Evolutionary conservation across 1,140 invertebrate species (phyloP).

Genomic region (Drosophila aff.): DNA sequence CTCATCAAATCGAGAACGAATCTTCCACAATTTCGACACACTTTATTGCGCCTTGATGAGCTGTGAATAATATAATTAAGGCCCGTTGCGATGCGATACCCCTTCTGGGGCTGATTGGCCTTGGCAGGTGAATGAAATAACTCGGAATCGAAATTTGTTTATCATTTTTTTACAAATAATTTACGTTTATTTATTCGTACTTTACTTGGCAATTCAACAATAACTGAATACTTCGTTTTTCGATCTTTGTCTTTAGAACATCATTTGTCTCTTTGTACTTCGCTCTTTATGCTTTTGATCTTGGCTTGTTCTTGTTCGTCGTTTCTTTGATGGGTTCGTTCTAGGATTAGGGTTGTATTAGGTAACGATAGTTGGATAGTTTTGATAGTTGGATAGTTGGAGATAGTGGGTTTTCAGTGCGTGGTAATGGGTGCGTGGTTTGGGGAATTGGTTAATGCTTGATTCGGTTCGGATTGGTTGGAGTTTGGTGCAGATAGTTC

Average conservation of each 20-base stretch:
- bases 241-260: slow-evolving; percentile 62
- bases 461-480: slow-evolving; percentile 36
- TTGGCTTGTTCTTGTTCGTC: slow-evolving; percentile 44
- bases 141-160: slow-evolving; percentile 42
- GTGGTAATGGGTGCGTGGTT: slow-evolving; percentile 55
- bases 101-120: slow-evolving; percentile 37
- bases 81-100: slow-evolving; percentile 39
- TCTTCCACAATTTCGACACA: slow-evolving; percentile 67
- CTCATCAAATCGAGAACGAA: slow-evolving; percentile 66
- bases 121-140: slow-evolving; percentile 67
- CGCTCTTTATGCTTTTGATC: slow-evolving; percentile 66
- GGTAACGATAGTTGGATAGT: slow-evolving; percentile 62
- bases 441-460: slow-evolving; percentile 64
- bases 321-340: slow-evolving; percentile 55
- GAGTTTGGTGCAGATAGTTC: slow-evolving; percentile 37
- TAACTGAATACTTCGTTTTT: slow-evolving; percentile 68
- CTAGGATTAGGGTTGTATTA: slow-evolving; percentile 44
- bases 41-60: slow-evolving; percentile 70
- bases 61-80: slow-evolving; percentile 78
- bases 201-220: slow-evolving; percentile 72
- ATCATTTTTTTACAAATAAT: slow-evolving; percentile 75
- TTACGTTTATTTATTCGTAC: slow-evolving; percentile 75
- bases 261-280: slow-evolving; percentile 83
- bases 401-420: slow-evolving; percentile 36
- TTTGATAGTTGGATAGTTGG: slow-evolving; percentile 41